Base-by-base conservation (phyloP, 2,113 vertebrate genomes). In the Cyanoliseus patagonus region DNA sequence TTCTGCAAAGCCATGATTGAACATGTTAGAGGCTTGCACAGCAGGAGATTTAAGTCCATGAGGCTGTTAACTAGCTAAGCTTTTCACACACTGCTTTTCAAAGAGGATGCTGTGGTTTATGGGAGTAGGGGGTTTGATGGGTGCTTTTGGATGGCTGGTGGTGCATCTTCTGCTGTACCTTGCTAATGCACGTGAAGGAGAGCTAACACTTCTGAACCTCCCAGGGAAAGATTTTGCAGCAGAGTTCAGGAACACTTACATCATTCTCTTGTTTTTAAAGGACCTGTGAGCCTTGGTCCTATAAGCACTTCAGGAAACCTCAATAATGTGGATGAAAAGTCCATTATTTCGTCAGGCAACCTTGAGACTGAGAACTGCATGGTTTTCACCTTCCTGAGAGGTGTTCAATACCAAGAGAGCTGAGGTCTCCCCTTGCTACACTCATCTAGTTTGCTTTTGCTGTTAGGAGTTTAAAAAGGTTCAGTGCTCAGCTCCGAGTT, bases 131-230 rank as follows among this genome's bases (percentile, higher is more conserved):
- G 61, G 7, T 75, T 74, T 49, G 47, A 39, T 3, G 2, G 23
- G 5, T 28, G 7, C 47, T 42, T 86, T 49, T 66, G 41, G 17
- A 7, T 68, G 41, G 18, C 47, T 49, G 25, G 10, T 42, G 39
- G 17, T 88, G 59, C 17, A 13, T 83, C 94, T 92, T 52, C 14
- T 73, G 17, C 61, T 92, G 30, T 11, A 8, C 9, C 14, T 3
- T 46, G 35, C 52, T 66, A 73, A 24, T 62, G 35, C 44, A 44
- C 0, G 0, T 35, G 37, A 74, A 66, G 41, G 7, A 69, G n/a
- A 78, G 46, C 13, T 83, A 10, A 80, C 37, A 8, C 42, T 20
- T 59, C 57, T 47, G 63, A 76, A 66, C 12, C 9, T 80, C 31
- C 5, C 10, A 41, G 31, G 61, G 63, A 64, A 69, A 73, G 30